Conservation (phyloP, 2,888 invertebrate genomes). For the Drosophila pseudotalamancana region DNA sequence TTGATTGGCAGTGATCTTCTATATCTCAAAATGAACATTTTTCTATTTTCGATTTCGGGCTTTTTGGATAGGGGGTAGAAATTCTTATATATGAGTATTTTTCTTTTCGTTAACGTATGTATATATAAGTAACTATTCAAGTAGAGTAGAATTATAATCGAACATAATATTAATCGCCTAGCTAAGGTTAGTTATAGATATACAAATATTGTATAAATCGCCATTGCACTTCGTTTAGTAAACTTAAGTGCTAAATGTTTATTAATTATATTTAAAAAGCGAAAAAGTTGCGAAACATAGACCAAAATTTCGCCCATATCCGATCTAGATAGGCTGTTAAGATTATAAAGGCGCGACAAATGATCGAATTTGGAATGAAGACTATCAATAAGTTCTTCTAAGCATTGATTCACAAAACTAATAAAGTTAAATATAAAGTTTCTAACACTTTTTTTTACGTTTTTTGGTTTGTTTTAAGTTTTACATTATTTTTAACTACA, state of each 20-base stretch:
- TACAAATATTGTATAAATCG: conserved; percentile 57
- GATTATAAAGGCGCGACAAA: no score
- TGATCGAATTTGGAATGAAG: conserved; percentile 6
- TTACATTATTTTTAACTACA: background rate
- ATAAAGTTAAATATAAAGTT: background rate
- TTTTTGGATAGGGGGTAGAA: conserved; percentile 22
- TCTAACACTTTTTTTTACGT: background rate
- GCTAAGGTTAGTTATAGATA: conserved; percentile 25
- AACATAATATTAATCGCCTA: conserved; percentile 18
- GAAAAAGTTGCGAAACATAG: no score
- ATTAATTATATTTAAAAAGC: conserved; percentile 10
- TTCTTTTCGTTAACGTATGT: conserved; percentile 31
- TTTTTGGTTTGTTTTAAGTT: conserved; percentile 3
- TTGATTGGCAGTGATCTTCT: conserved; percentile 35
- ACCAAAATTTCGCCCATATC: no score
- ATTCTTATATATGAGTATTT: conserved; percentile 53
- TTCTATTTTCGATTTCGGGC: conserved; percentile 13
- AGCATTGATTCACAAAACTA: background rate
- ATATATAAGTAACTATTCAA: conserved; percentile 6
- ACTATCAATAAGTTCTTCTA: background rate
- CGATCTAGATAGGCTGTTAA: no score
- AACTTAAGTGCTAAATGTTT: conserved; percentile 19
- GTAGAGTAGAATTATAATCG: conserved; percentile 15
- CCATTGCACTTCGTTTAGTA: conserved; percentile 48
- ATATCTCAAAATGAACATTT: background rate